Conservation (phyloP, 2,888 invertebrate genomes). For the Dorcus hopei region DNA sequence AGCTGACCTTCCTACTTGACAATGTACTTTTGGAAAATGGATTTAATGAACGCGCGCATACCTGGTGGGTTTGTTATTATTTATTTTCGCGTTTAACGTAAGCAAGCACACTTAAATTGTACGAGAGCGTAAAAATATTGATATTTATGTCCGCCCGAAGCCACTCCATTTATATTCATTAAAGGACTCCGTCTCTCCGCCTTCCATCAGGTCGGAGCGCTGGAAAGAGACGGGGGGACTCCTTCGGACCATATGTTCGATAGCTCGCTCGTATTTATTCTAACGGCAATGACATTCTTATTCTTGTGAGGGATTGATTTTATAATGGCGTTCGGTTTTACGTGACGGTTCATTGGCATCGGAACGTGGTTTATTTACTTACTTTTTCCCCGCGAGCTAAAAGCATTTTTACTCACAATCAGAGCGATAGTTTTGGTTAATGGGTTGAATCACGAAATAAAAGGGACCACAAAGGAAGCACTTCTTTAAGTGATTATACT, state of each 20-base stretch:
- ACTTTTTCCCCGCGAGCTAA: too few relatives aligned
- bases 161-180: background rate
- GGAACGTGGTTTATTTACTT: slow-evolving; percentile 2
- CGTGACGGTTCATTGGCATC: slow-evolving; percentile 13
- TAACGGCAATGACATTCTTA: slow-evolving; percentile 22
- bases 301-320: slow-evolving; percentile 13
- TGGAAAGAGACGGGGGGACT: background rate
- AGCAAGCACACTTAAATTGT: background rate
- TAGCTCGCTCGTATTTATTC: slow-evolving; percentile 2
- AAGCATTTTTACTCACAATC: too few relatives aligned
- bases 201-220: background rate
- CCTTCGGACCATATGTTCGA: background rate
- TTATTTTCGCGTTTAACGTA: background rate
- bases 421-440: too few relatives aligned
- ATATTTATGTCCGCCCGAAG: background rate
- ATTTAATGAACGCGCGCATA: background rate
- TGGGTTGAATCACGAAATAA: too few relatives aligned
- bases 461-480: too few relatives aligned
- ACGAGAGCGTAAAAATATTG: background rate
- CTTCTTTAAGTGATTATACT: too few relatives aligned
- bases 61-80: background rate
- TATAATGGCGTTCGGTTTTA: slow-evolving; percentile 8
- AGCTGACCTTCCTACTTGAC: too few relatives aligned
- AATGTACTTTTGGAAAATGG: too few relatives aligned
- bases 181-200: background rate